phyloP scores from a whole-genome alignment of 2,113 vertebrate species.

The Dinomys branickii region DNA sequence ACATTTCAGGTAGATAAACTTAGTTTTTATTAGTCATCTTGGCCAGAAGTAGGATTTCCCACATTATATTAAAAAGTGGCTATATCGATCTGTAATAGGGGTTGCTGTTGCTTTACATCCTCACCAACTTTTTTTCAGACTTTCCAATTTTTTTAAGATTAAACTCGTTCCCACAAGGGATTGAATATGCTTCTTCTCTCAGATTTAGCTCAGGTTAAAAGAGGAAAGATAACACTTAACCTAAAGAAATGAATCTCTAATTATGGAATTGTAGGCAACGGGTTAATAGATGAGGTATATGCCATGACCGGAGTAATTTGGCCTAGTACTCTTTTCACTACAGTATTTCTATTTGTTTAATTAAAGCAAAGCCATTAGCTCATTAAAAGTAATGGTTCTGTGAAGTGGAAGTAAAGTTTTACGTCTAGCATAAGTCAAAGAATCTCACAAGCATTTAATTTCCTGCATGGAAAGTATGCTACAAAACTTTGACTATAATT shows the following conservation, averaged over 20 bases:
- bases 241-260: conserved; percentile 19
- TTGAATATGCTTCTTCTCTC: not conserved
- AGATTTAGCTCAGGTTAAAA: not conserved
- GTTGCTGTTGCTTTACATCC: not conserved
- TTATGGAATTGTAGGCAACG: not conserved
- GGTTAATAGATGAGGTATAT: not conserved
- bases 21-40: not conserved
- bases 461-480: not conserved
- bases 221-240: not conserved
- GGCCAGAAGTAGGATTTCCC: not conserved
- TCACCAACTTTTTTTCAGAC: not conserved
- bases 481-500: conserved; percentile 20
- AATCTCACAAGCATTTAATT: conserved; percentile 32
- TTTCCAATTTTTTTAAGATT: conserved; percentile 13
- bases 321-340: not conserved
- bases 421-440: conserved; percentile 10
- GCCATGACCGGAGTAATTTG: not conserved
- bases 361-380: conserved; percentile 17
- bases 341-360: conserved; percentile 49
- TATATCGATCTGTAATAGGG: not conserved
- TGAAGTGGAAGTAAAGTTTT: conserved; percentile 15
- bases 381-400: conserved; percentile 40
- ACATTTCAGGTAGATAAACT: not conserved
- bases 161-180: not conserved
- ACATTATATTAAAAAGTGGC: not conserved